Conservation (phyloP, 2,797 vertebrate species). For the Tympanoctomys barrerae region DNA sequence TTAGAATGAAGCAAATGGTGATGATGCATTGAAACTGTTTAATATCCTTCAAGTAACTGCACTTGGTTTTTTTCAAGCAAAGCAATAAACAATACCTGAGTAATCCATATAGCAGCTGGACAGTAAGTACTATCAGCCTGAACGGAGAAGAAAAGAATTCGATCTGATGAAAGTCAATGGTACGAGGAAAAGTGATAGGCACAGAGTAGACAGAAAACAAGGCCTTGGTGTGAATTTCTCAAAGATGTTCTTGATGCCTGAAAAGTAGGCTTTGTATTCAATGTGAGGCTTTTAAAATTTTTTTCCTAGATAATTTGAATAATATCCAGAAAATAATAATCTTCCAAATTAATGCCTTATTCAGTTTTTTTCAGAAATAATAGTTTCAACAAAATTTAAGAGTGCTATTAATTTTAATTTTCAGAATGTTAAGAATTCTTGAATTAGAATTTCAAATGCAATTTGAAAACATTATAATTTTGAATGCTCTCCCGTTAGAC, state of each 20-base stretch:
- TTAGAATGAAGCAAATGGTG: constrained; percentile 22
- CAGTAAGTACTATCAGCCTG: neutral
- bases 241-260: neutral
- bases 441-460: neutral
- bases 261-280: neutral
- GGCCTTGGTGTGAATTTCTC: neutral
- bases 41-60: neutral
- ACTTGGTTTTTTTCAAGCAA: neutral
- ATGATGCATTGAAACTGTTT: neutral
- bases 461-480: constrained; percentile 4
- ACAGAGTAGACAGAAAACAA: neutral
- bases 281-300: neutral
- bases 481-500: neutral
- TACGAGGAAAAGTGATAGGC: neutral
- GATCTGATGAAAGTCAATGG: neutral
- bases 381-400: neutral
- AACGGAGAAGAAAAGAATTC: neutral
- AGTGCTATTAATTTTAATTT: constrained; percentile 22
- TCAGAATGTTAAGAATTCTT: constrained; percentile 22
- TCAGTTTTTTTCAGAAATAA: constrained; percentile 20
- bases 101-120: neutral
- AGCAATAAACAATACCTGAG: neutral
- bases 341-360: neutral
- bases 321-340: constrained; percentile 19
- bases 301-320: constrained; percentile 1